Conservation (phyloP, 1,140 invertebrate genomes). For the Lineus longissimus region DNA sequence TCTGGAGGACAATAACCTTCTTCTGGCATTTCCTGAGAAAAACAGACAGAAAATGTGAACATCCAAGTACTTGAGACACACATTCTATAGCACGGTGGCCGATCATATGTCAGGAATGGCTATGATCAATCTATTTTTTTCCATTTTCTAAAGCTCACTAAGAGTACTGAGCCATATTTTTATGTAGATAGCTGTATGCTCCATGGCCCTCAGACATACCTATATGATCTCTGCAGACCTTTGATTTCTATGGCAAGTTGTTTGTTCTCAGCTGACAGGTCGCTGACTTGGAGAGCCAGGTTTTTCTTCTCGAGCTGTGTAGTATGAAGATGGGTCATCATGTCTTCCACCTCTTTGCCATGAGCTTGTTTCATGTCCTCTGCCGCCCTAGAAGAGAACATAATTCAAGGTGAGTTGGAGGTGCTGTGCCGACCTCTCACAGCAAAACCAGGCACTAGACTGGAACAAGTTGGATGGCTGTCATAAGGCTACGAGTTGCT, state of each 20-base stretch:
- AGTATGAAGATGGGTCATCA: constrained; percentile 33
- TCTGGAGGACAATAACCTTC: constrained; percentile 37
- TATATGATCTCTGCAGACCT: constrained; percentile 32
- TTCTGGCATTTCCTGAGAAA: constrained; percentile 36
- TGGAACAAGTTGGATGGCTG: too few relatives aligned
- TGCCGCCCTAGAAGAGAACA: constrained; percentile 25
- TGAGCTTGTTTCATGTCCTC: constrained; percentile 32
- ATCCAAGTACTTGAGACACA: not conserved
- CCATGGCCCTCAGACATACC: constrained; percentile 26
- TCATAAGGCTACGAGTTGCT: too few relatives aligned
- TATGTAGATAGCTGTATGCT: too few relatives aligned
- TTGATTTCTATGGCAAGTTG: constrained; percentile 33
- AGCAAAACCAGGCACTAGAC: too few relatives aligned
- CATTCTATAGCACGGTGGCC: too few relatives aligned
- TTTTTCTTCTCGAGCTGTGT: constrained; percentile 34
- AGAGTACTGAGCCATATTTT: too few relatives aligned
- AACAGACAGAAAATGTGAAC: not conserved
- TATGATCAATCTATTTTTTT: not conserved
- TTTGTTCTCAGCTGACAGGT: constrained; percentile 35
- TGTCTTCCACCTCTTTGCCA: constrained; percentile 29
- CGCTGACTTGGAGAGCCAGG: constrained; percentile 26
- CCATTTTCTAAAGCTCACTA: not conserved
- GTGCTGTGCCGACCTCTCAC: too few relatives aligned
- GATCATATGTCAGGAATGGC: not conserved
- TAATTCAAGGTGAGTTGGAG: too few relatives aligned